Base-by-base conservation (phyloP, 2,113 vertebrate species). In the Bombycilla garrulus region DNA sequence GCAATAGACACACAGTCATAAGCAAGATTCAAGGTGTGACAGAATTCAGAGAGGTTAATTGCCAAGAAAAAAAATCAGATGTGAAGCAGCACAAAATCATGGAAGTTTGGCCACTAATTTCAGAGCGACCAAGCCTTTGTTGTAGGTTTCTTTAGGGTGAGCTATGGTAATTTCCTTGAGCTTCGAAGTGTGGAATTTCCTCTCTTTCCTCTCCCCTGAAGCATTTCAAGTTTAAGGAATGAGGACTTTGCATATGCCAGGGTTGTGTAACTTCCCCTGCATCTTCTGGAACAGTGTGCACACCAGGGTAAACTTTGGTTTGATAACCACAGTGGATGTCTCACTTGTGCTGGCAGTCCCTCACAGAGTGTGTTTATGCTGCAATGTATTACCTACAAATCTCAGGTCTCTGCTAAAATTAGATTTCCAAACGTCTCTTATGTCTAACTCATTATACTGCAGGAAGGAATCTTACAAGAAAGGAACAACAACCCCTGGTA, bases 201-300 rank as follows among this genome's bases (percentile, higher is more conserved):
- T 81, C 58, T 54, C 57, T 78, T 73, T 86, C 69, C 38, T 48
- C 31, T 92, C 54, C n/a, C 81, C 40, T 85, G 74, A 91, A 69
- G 91, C 19, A 65, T 82, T 93, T 85, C 48, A 85, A 38, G 28
- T 73, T 88, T 85, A 77, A 77, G 29, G 66, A 88, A 12, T 50
- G 40, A 84, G 17, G 53, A 79, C 51, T 86, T 77, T 66, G 45
- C 53, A 40, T 25, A 38, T 11, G 15, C 38, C 78, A 91, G 23
- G 40, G 31, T 82, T 76, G 45, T 50, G 48, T 31, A 74, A 72
- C 66, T 93, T 93, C 36, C 48, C 17, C 50, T 76, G 65, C 38
- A 50, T 76, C n/a, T 81, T n/a, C 61, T 61, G 50, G 45, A 72
- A 45, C 11, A 57, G 40, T 66, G 57, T 51, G 77, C 51, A 69